Base-by-base conservation (phyloP, 2,888 invertebrate genomes). In the Mactromeris polynyma region DNA sequence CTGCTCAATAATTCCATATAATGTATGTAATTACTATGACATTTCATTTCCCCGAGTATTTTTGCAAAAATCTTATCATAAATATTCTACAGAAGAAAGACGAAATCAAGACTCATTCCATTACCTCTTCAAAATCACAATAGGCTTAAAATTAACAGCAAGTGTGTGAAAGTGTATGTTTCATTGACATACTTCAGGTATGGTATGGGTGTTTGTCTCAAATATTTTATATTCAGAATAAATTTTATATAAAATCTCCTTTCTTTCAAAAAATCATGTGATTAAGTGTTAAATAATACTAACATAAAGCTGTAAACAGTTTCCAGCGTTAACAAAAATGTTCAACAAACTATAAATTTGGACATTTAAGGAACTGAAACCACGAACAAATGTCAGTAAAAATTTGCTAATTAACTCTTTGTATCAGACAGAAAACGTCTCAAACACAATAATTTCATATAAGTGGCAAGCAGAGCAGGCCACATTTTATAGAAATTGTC, bases 401-500 rank as follows among this genome's bases (percentile, higher is more conserved):
- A n/a, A n/a, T n/a, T n/a, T n/a, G n/a, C n/a, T n/a, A n/a, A n/a
- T n/a, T n/a, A n/a, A 64, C 58, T 26, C 26, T 64, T 64, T 9
- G 11, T 26, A n/a, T 11, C 7, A n/a, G 26, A 64, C 58, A 64
- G 26, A 64, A 26, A 46, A 64, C 26, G 26, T 64, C 58, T n/a
- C 21, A 4, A 64, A 26, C n/a, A 64, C 58, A 64, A n/a, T 7
- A 26, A 64, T 21, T 26, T 26, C n/a, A 64, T 2, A 64, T 64
- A 9, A 64, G 26, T 64, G 58, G 26, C 9, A 26, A 64, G 58
- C 58, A 64, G 26, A 64, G n/a, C 6, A 64, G 6, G 26, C 19
- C 58, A 58, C 26, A 64, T 64, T 58, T 64, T 64, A 26, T 64
- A 64, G 58, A 26, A n/a, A 64, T 64, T 64, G 58, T 64, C 58